Evolutionary conservation across 2,888 invertebrate species (phyloP).

Genomic region (Ryuthela nishihirai): DNA sequence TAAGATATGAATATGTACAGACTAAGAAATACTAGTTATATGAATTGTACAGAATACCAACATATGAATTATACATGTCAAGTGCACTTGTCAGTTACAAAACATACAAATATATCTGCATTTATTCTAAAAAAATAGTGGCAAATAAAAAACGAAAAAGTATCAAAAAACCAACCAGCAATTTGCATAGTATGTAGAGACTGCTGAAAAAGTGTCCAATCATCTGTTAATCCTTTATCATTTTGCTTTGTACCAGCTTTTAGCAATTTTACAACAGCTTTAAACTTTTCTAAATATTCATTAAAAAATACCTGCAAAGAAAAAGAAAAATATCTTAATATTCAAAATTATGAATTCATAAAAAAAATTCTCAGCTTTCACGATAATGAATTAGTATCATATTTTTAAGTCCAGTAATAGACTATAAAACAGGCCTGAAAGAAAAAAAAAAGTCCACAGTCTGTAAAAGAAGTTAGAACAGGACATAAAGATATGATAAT

Average conservation of each 20-base stretch:
- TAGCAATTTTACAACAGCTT: constrained; percentile 62
- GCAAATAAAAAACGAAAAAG: background rate
- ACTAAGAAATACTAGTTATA: no score
- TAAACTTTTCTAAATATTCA: constrained; percentile 64
- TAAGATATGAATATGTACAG: no score
- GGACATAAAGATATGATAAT: no score
- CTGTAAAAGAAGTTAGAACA: no score
- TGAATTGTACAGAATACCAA: no score
- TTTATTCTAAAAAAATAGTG: constrained; percentile 13
- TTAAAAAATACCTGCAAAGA: constrained; percentile 11
- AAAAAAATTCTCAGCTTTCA: background rate
- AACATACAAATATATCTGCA: no score
- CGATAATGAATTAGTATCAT: no score
- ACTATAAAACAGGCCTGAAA: no score
- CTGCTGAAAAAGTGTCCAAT: constrained; percentile 61
- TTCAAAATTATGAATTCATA: background rate
- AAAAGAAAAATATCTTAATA: background rate
- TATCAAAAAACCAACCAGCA: constrained; percentile 47
- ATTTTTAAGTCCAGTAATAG: no score
- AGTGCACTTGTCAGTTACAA: no score
- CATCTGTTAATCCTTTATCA: constrained; percentile 57
- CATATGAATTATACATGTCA: no score
- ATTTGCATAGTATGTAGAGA: constrained; percentile 51
- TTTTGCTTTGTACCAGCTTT: constrained; percentile 51
- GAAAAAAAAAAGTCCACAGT: no score